Conservation (phyloP, 2,888 invertebrate species). For the Rhodophaea formosa region DNA sequence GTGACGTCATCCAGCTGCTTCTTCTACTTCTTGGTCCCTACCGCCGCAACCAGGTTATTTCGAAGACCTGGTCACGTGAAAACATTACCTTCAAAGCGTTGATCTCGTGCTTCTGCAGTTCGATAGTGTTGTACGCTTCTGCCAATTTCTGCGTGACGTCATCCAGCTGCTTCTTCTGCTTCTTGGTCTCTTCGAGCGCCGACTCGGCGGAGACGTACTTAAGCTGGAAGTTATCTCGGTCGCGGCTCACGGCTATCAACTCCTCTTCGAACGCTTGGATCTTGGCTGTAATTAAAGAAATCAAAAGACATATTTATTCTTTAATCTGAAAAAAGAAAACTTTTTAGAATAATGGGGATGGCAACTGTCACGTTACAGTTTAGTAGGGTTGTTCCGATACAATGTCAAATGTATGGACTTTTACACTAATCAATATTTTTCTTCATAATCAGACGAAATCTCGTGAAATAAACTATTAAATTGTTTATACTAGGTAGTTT, state of each 20-base stretch:
- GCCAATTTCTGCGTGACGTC: slow-evolving; percentile 69
- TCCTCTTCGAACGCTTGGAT: slow-evolving; percentile 73
- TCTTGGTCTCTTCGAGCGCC: slow-evolving; percentile 79
- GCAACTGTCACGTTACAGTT: no score
- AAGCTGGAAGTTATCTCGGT: slow-evolving; percentile 69
- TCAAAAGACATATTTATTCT: neutral
- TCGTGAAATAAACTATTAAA: no score
- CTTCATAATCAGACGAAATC: no score
- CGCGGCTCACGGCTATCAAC: slow-evolving; percentile 66
- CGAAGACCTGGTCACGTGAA: neutral
- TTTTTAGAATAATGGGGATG: no score
- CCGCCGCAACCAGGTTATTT: no score
- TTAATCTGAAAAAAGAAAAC: no score
- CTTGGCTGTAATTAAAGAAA: slow-evolving; percentile 49
- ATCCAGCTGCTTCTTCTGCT: slow-evolving; percentile 77
- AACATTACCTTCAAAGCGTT: slow-evolving; percentile 61
- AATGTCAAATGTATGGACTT: no score
- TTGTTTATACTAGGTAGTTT: no score
- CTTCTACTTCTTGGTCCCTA: slow-evolving; percentile 80
- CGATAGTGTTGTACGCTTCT: slow-evolving; percentile 66
- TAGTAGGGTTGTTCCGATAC: no score
- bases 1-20: slow-evolving; percentile 77
- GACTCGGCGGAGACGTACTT: slow-evolving; percentile 75
- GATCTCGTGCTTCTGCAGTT: slow-evolving; percentile 70
- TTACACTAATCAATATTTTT: no score